Conservation (phyloP, 2,113 vertebrate species). For the Laticauda laticaudata region DNA sequence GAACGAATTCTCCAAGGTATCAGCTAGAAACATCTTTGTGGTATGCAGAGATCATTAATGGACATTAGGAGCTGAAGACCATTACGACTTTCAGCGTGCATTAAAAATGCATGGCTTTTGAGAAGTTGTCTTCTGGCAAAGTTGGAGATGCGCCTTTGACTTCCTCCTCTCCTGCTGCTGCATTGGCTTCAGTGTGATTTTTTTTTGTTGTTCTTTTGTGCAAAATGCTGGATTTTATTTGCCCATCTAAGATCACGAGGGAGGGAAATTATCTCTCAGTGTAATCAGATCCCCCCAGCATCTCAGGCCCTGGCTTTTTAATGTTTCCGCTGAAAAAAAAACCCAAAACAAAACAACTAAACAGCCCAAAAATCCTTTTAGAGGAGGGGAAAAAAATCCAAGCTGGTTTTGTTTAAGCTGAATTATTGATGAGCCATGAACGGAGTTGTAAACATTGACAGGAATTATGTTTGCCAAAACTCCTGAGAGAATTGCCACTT, state of each 20-base stretch:
- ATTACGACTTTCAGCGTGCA: not conserved
- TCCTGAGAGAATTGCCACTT: not conserved
- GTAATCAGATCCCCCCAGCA: not conserved
- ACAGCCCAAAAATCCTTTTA: not conserved
- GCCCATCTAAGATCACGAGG: not conserved
- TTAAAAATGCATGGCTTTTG: not conserved
- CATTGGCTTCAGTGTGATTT: not conserved
- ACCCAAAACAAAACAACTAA: not conserved
- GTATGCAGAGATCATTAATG: not conserved
- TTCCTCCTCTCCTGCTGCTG: not conserved
- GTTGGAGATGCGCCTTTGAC: not conserved
- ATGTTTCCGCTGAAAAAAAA: not conserved
- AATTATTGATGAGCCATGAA: not conserved
- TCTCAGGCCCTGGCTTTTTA: not conserved
- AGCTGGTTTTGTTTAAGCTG: not conserved
- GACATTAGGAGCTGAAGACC: not conserved
- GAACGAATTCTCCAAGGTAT: not conserved
- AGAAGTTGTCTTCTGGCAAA: not conserved
- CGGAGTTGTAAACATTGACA: not conserved
- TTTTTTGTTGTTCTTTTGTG: not conserved
- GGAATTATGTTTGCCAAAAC: not conserved
- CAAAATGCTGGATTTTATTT: not conserved
- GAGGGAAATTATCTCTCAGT: not conserved
- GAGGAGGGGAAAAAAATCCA: not conserved
- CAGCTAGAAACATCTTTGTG: not conserved